Base-by-base conservation (phyloP, 2,888 invertebrate species). In the Sminthurinus aureus region DNA sequence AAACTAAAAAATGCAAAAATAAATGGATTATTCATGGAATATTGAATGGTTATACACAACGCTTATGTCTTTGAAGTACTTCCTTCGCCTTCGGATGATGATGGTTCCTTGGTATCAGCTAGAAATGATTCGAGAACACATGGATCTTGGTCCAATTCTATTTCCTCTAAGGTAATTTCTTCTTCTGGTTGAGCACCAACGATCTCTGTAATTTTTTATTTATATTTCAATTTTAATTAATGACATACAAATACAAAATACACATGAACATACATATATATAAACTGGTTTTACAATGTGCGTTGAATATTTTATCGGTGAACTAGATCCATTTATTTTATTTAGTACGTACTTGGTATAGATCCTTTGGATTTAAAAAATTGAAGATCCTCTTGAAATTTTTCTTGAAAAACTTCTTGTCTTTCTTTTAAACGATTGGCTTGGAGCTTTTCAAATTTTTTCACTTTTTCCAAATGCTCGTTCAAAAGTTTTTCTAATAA, bases 381-480 rank as follows among this genome's bases (percentile, higher is more conserved):
- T 87, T 93, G 91, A 86, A 95, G 89, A 89, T 95, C 94, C 88
- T 91, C 92, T 89, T 93, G 93, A 89, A 95, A 95, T 15, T 93
- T 94, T 89, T 94, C 93, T 87, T 93, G 93, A 88, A 94, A 94
- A 0, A 93, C 93, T 84, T 93, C 92, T 88, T 94, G 94, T 58
- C 94, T 91, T 89, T 94, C 94, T 87, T 92, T 92, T 87, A 94
- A 91, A 11, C 92, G 90, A 86, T 91, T 90, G 82, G 92, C 91
- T 83, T 93, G 91, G 78, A 91, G 91, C 50, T 91, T 89, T 89
- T 94, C 94, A 85, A 91, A 91, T 52, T 91, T 90, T n/a, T 91
- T 89, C 0, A 94, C 91, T 89, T 92, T 92, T 64, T 92, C 90
- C 13, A 92, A 91, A 89, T 94, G 93, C 79, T 93, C 92, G 8